These are phyloP conservation scores for Chanos chanos DNA, from an alignment of 2,797 vertebrate genomes.

Conservation along the genomic window DNA sequence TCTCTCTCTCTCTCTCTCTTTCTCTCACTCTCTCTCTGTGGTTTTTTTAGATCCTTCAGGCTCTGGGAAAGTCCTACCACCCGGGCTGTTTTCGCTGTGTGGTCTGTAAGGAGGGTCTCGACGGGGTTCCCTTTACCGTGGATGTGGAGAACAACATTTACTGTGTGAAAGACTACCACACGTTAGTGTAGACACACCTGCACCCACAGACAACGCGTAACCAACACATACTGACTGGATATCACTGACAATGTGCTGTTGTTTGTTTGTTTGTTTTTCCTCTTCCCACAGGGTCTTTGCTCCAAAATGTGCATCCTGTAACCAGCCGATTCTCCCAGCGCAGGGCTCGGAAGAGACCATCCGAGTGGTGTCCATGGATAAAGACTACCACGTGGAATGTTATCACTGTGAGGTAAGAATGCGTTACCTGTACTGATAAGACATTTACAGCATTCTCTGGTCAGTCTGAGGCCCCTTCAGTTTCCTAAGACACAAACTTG, in stretches of 20 bases:
- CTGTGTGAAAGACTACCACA: slow-evolving; percentile 98
- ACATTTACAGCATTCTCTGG: too few species aligned
- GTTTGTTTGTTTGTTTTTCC: slow-evolving; percentile 1
- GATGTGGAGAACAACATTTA: slow-evolving; percentile 97
- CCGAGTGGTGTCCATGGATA: slow-evolving; percentile 98
- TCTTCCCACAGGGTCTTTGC: slow-evolving; percentile 86
- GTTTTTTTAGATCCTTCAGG: slow-evolving; percentile 87
- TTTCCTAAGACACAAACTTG: neutral
- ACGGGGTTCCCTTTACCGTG: slow-evolving; percentile 97
- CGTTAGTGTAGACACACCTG: slow-evolving; percentile 73
- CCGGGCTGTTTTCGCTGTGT: slow-evolving; percentile 97
- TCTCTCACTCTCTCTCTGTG: slow-evolving; percentile 37
- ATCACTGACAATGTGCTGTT: neutral
- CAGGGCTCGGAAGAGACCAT: slow-evolving; percentile 98
- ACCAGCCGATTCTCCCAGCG: slow-evolving; percentile 93
- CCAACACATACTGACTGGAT: neutral
- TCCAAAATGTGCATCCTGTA: slow-evolving; percentile 96
- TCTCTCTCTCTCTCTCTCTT: slow-evolving; percentile 9
- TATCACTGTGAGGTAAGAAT: slow-evolving; percentile 94
- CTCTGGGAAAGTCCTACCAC: slow-evolving; percentile 95
- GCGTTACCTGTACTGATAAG: too few species aligned
- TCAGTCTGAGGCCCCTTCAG: neutral
- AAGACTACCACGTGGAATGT: slow-evolving; percentile 96
- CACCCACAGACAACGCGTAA: neutral
- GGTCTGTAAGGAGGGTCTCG: slow-evolving; percentile 93